Evolutionary conservation across 1,140 invertebrate genomes (phyloP), one percentile per base, ranked within the genome.

Genomic region (Rhopalosiphum maidis): DNA sequence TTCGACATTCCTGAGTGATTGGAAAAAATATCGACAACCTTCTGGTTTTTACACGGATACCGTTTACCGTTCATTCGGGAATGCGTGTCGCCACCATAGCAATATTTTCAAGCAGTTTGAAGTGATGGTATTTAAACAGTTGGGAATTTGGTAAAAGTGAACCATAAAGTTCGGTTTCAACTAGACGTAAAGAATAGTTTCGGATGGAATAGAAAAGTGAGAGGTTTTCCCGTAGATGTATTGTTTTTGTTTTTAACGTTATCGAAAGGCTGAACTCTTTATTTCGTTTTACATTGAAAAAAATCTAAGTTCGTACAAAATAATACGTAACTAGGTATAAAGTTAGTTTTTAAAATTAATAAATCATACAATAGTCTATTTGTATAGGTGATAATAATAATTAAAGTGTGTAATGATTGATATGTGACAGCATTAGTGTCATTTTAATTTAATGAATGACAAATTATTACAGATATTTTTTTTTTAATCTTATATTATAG

Each of bases 41-140:
- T 30, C 55, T 68, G 89, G 89, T 89, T 90, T 68, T 68, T 68
- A 90, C 88, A 90, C 51, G 51, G 88, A 43, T 90, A 68, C 89
- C 89, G 89, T 90, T 90, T n/a, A 43, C 41, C 37, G 89, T 90
- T 90, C 89, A 68, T 90, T 68, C 37, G 46, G 89, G 89, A 90
- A 90, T 90, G 35, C 55, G 37, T 90, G 88, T 90, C 41, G 15
- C n/a, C 54, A 68, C 54, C 55, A 60, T n/a, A 21, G 55, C 54
- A 90, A 90, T 90, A 90, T 55, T 55, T 90, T 68, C 89, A 22
- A 43, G 11, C 11, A 37, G 5, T 60, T 43, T 41, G 8, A 68
- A 15, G 25, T 46, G 15, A 41, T 8, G 37, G 25, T n/a, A 90
- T 90, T 90, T 90, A 68, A 41, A 90, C 9, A 30, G 23, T 6